Evolutionary conservation across 2,888 invertebrate genomes (phyloP), one percentile per base, ranked within the genome.

Genomic region (Microctonus hyperodae): DNA sequence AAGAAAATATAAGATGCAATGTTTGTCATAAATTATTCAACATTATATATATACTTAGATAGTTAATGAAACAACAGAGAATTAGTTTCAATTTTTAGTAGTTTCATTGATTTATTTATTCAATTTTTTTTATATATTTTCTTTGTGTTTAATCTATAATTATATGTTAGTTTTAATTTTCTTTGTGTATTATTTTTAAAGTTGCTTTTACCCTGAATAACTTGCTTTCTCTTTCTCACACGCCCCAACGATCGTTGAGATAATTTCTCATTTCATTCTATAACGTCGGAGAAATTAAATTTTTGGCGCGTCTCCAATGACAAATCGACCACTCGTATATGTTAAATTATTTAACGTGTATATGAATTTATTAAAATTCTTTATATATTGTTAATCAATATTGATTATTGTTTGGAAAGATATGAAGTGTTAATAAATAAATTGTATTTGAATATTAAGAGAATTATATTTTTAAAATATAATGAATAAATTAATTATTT

Each of bases 231-330:
- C 55, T 55, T 31, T 20, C 16, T 44, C 13, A 6, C 16, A 55
- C 55, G 55, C 55, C 55, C 55, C 55, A 28, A 55, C 55, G 55
- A 55, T 55, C 31, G 31, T 55, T 16, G n/a, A 10, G 33, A 55
- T 31, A 28, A 55, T 69, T 62, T 65, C 67, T 67, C 69, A 69
- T 56, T 59, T 58, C 7, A 44, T 44, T 44, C 44, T 44, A 16
- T 44, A 44, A 44, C 16, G 16, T 44, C 16, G 16, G 16, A 7
- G 16, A 31, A 33, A 55, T 55, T 28, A 33, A 55, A 55, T 44
- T 25, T 28, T 31, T 55, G 55, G 55, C 55, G 16, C n/a, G 10
- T 55, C 1, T 55, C 55, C 55, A 55, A 55, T 31, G 55, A 55
- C 55, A 55, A 55, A 55, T 55, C 55, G 55, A 31, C 33, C n/a